These are phyloP conservation scores for Lordiphosa collinella DNA, from an alignment of 1,140 invertebrate genomes.

Conservation along the genomic window DNA sequence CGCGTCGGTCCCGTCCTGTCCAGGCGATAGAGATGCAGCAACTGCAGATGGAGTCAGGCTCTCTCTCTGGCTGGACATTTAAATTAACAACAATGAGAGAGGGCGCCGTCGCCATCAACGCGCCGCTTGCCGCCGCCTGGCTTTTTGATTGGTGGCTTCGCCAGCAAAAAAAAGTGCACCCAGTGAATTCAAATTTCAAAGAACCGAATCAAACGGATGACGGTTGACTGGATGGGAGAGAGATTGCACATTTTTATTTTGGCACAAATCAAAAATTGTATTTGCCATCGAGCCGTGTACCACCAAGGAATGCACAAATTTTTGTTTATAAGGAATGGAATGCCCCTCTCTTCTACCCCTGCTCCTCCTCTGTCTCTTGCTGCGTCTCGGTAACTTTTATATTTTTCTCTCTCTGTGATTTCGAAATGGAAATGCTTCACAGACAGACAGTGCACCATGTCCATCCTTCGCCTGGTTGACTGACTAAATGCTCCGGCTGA, in stretches of 20 bases:
- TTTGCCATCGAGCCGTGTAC: conserved; percentile 9
- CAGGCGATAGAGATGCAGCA: conserved; percentile 5
- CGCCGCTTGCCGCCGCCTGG: conserved; percentile 1
- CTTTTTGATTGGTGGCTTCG: conserved; percentile 22
- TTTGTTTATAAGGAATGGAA: conserved; percentile 57
- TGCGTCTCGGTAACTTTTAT: background rate
- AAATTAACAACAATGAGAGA: conserved; percentile 39
- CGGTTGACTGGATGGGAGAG: background rate
- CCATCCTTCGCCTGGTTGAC: conserved; percentile 30
- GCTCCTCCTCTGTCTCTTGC: too few relatives aligned
- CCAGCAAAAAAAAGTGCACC: conserved; percentile 12
- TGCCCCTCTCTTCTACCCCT: conserved; percentile 28
- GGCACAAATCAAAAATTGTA: background rate
- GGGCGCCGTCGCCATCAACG: background rate
- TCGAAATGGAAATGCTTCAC: conserved; percentile 14
- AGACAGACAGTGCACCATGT: conserved; percentile 6
- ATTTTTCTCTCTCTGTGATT: conserved; percentile 38
- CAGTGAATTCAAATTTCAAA: conserved; percentile 40
- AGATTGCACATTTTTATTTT: background rate
- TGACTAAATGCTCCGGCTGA: conserved; percentile 51
- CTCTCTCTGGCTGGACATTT: conserved; percentile 37
- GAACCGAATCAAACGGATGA: conserved; percentile 15
- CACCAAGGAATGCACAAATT: conserved; percentile 39
- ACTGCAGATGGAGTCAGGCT: conserved; percentile 3
- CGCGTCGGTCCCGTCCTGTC: background rate